phyloP scores from a whole-genome alignment of 2,797 vertebrate genomes.

The Moxostoma hubbsi region DNA sequence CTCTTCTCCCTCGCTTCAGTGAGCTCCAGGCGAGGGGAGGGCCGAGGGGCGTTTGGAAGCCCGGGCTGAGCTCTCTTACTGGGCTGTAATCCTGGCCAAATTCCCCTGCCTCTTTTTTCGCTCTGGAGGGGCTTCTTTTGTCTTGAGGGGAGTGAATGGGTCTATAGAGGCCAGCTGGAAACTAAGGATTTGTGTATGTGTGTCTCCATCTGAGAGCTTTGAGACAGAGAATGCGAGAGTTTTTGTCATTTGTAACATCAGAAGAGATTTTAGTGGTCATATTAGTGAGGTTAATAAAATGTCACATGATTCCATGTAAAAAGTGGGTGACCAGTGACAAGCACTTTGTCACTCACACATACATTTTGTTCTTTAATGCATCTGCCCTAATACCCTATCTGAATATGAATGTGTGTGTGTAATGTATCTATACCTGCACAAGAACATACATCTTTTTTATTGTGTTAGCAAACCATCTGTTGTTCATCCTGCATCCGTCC shows the following conservation, averaged over 20 bases:
- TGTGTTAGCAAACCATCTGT: conserved; percentile 87
- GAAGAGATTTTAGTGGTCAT: conserved; percentile 62
- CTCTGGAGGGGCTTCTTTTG: conserved; percentile 84
- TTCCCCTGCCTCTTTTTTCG: conserved; percentile 82
- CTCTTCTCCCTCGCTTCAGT: conserved; percentile 25
- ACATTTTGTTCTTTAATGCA: conserved; percentile 56
- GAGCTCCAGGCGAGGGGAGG: conserved; percentile 70
- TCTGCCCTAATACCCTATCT: conserved; percentile 54
- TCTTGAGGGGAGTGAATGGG: conserved; percentile 65
- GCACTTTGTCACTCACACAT: conserved; percentile 61
- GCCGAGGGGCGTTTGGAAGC: conserved; percentile 73
- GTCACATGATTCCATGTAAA: conserved; percentile 89
- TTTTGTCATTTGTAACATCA: conserved; percentile 26
- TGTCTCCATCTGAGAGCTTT: conserved; percentile 78
- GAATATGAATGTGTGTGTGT: conserved; percentile 65
- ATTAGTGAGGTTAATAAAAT: conserved; percentile 83
- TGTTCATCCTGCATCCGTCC: conserved; percentile 65
- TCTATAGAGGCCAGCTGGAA: conserved; percentile 79
- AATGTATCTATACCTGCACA: conserved; percentile 77
- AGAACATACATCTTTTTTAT: conserved; percentile 77
- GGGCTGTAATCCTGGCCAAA: conserved; percentile 85
- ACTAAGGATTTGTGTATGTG: conserved; percentile 73
- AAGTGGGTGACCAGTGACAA: conserved; percentile 73
- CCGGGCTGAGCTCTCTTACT: conserved; percentile 75
- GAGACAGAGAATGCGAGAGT: conserved; percentile 76